phyloP scores from a whole-genome alignment of 2,888 invertebrate genomes.

The Hipparchia semele region DNA sequence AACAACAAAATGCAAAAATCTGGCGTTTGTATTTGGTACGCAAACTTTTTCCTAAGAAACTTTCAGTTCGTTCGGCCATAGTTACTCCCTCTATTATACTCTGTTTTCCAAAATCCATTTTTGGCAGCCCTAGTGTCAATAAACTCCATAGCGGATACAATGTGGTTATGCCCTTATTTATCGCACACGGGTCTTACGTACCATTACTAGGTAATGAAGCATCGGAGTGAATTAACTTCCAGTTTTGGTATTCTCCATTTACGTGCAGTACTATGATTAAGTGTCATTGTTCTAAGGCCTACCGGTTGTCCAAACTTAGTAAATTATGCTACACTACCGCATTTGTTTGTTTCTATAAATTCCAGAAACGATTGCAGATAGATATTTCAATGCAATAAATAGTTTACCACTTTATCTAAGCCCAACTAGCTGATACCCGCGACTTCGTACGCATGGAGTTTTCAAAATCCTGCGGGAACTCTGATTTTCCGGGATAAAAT shows the following conservation, averaged over 20 bases:
- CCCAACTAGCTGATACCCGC: too few species aligned
- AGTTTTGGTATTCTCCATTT: conserved; percentile 39
- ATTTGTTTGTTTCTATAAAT: conserved; percentile 32
- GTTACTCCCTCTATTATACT: too few species aligned
- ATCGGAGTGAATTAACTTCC: conserved; percentile 37
- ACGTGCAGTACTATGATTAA: conserved; percentile 39
- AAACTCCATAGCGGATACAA: background rate
- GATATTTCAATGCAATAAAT: background rate
- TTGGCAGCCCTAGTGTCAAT: background rate
- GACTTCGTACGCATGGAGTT: background rate
- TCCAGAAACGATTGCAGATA: conserved; percentile 9
- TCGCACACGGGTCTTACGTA: conserved; percentile 22
- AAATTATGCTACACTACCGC: conserved; percentile 41
- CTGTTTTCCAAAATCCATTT: background rate
- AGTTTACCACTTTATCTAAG: background rate
- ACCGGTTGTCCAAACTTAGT: conserved; percentile 49
- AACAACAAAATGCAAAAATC: too few species aligned
- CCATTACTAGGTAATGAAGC: conserved; percentile 27
- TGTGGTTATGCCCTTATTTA: conserved; percentile 39
- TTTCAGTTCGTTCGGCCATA: too few species aligned
- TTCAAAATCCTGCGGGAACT: background rate
- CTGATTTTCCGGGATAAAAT: too few species aligned
- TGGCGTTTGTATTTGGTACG: too few species aligned
- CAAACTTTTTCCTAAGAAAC: too few species aligned
- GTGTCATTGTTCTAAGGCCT: conserved; percentile 45